Evolutionary conservation across 2,888 invertebrate species (phyloP), one percentile per base, ranked within the genome.

Genomic region (Napeogenes inachia): DNA sequence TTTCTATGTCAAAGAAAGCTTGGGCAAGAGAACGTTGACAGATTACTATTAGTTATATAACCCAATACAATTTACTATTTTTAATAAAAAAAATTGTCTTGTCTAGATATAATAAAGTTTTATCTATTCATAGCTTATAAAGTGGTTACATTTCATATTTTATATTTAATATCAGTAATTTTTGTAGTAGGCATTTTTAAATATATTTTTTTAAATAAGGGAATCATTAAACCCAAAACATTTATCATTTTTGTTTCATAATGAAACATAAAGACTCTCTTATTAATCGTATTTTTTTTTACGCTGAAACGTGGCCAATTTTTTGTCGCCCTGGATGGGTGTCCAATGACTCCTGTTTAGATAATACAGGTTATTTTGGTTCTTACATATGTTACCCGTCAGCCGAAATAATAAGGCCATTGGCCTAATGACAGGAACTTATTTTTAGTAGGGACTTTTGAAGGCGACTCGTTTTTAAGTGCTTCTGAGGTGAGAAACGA

Each of bases 331-430:
- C 70, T 54, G 63, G 58, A 65, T 62, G 58, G 68, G 61, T 70
- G 68, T 66, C 70, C 70, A 68, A 69, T 68, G 79, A 79, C 76
- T 81, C 79, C 79, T 84, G 82, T 86, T 87, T 87, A 87, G 87
- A 89, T 89, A 89, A 86, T 83, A 87, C 83, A 71, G 79, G 79
- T 81, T 88, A 88, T 88, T 89, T 87, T 77, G 73, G 87, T 78
- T 82, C 80, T 83, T 85, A 86, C 89, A 85, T 87, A 86, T 87
- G 89, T 82, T 80, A 82, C 81, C 82, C 86, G 86, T 89, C 89
- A 87, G 84, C 82, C 81, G 78, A 83, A 84, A 87, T 89, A 87
- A 88, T 89, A 88, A 87, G 89, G 89, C 85, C 89, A 82, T 87
- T 89, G 89, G 87, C 89, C 89, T 88, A 88, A 89, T 88, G 89